phyloP scores from a whole-genome alignment of 2,797 vertebrate genomes.

The Dicrostonyx torquatus region DNA sequence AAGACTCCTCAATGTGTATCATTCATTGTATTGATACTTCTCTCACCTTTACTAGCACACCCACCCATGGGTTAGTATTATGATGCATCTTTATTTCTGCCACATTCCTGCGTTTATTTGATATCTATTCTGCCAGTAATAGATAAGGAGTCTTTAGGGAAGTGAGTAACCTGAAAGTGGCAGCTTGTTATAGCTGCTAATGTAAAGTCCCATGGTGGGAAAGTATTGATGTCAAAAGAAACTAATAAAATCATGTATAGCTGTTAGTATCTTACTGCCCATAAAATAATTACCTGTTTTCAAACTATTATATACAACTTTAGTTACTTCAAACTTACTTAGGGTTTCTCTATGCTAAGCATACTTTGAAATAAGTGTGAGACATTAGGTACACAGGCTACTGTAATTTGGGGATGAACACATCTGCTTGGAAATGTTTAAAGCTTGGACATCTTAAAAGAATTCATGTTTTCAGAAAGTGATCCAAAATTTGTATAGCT shows the following conservation, averaged over 20 bases:
- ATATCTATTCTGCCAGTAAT: background rate
- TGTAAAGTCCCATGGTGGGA: constrained; percentile 15
- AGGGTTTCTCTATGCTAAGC: constrained; percentile 34
- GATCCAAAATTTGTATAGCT: constrained; percentile 39
- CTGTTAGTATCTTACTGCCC: background rate
- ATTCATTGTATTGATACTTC: constrained; percentile 38
- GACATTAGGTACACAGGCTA: background rate
- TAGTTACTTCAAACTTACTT: constrained; percentile 10
- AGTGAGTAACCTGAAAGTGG: constrained; percentile 16
- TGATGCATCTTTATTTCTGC: background rate
- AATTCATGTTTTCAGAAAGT: constrained; percentile 39
- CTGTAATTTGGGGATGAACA: constrained; percentile 56
- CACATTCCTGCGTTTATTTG: constrained; percentile 38
- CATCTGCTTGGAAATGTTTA: constrained; percentile 27
- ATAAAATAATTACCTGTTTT: constrained; percentile 14
- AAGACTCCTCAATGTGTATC: background rate
- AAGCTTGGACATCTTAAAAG: constrained; percentile 34
- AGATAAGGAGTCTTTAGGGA: background rate
- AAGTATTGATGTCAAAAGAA: constrained; percentile 14
- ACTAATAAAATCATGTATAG: background rate
- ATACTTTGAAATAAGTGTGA: constrained; percentile 40
- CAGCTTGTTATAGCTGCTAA: constrained; percentile 31
- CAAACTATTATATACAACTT: constrained; percentile 35
- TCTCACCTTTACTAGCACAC: constrained; percentile 22
- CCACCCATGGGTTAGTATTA: background rate